A percentile compares a stretch with the other conserved stretches of the same genome.
Conservation (phyloP, 2,113 vertebrate species). For the Desmodus rotundus region DNA sequence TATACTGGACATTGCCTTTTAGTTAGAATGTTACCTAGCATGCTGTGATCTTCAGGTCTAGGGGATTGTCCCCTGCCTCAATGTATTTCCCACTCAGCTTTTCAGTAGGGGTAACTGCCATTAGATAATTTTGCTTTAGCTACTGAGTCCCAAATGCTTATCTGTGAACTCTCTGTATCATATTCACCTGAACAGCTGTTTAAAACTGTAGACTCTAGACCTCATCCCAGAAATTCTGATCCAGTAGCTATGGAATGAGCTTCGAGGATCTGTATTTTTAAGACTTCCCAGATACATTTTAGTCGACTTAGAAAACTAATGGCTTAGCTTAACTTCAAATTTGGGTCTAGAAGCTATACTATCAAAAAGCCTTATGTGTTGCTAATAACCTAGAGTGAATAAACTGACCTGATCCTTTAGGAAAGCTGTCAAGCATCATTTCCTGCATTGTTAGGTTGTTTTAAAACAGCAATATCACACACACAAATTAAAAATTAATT, state of each 20-base stretch:
- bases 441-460: not conserved
- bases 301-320: constrained; percentile 4
- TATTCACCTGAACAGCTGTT: not conserved
- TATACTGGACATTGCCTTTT: not conserved
- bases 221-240: not conserved
- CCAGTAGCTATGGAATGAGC: not conserved
- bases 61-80: not conserved
- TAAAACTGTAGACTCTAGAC: not conserved
- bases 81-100: not conserved
- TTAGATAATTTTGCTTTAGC: not conserved
- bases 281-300: constrained; percentile 13
- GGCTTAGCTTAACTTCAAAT: not conserved
- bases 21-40: not conserved
- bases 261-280: not conserved
- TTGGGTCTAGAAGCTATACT: not conserved
- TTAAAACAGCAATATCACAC: not conserved
- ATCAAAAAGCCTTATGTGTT: not conserved
- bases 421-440: not conserved
- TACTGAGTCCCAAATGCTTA: not conserved
- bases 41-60: not conserved
- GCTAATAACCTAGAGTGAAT: not conserved
- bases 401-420: not conserved
- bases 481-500: not conserved
- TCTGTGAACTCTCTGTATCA: not conserved
- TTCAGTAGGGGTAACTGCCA: not conserved